Conservation (phyloP, 2,888 invertebrate genomes). For the Pseudococcus longispinus region DNA sequence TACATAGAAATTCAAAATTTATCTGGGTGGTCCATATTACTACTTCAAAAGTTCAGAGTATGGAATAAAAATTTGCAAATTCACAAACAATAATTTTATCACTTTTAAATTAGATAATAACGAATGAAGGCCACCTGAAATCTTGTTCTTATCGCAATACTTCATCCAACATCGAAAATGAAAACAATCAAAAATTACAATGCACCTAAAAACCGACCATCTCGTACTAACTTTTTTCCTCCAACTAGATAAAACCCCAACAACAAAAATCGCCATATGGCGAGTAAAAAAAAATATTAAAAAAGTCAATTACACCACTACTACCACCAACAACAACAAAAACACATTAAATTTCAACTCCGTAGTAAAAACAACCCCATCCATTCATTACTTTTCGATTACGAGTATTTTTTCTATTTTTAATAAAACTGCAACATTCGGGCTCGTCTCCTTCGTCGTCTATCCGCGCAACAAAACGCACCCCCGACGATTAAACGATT, state of each 20-base stretch:
- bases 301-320: not conserved
- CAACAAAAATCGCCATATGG: not conserved
- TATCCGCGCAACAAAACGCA: not conserved
- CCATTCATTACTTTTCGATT: not conserved
- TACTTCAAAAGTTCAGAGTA: too few species aligned
- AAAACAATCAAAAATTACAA: too few species aligned
- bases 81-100: too few species aligned
- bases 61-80: too few species aligned
- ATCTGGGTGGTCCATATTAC: too few species aligned
- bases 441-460: not conserved
- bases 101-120: too few species aligned
- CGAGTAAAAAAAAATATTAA: not conserved
- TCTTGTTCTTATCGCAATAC: too few species aligned
- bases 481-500: not conserved
- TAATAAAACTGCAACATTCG: slow-evolving; percentile 15
- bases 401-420: not conserved
- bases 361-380: not conserved
- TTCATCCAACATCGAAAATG: too few species aligned
- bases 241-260: not conserved
- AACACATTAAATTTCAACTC: not conserved
- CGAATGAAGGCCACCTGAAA: too few species aligned
- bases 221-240: not conserved
- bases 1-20: too few species aligned
- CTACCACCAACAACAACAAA: not conserved
- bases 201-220: not conserved